A percentile compares a stretch with the other conserved stretches of the same genome.
phyloP scores from a whole-genome alignment of 2,113 vertebrate genomes.

The Neofelis nebulosa region DNA sequence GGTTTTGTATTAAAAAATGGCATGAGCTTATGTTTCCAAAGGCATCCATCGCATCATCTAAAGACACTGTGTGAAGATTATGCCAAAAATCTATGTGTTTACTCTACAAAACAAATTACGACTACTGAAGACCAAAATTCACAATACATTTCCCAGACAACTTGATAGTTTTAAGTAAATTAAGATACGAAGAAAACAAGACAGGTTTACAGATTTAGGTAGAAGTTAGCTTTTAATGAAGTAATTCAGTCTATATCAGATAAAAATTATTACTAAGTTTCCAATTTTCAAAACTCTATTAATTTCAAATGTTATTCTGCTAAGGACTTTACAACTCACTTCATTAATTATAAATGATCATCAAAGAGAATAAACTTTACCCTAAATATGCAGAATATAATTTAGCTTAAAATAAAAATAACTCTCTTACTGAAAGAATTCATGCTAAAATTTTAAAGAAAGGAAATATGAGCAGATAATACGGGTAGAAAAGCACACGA shows the following conservation, averaged over 20 bases:
- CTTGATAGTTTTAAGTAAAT: not conserved
- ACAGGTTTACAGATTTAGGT: not conserved
- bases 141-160: not conserved
- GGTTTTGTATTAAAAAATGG: not conserved
- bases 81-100: not conserved
- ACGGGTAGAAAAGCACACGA: not conserved
- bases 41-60: not conserved
- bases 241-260: not conserved
- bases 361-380: slow-evolving; percentile 4
- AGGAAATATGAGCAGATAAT: not conserved
- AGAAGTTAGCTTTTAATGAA: slow-evolving; percentile 40
- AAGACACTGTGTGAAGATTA: not conserved
- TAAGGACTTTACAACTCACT: slow-evolving; percentile 15
- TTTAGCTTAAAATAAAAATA: slow-evolving; percentile 55
- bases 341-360: slow-evolving; percentile 25
- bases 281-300: slow-evolving; percentile 5
- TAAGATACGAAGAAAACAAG: not conserved
- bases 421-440: slow-evolving; percentile 17
- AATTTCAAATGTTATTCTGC: slow-evolving; percentile 27
- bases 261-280: not conserved
- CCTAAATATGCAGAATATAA: slow-evolving; percentile 27
- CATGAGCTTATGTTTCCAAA: not conserved
- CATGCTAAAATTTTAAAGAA: not conserved
- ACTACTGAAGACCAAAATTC: not conserved
- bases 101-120: not conserved